Evolutionary conservation across 2,113 vertebrate species (phyloP), one percentile per base, ranked within the genome.

Genomic region (Motacilla alba): DNA sequence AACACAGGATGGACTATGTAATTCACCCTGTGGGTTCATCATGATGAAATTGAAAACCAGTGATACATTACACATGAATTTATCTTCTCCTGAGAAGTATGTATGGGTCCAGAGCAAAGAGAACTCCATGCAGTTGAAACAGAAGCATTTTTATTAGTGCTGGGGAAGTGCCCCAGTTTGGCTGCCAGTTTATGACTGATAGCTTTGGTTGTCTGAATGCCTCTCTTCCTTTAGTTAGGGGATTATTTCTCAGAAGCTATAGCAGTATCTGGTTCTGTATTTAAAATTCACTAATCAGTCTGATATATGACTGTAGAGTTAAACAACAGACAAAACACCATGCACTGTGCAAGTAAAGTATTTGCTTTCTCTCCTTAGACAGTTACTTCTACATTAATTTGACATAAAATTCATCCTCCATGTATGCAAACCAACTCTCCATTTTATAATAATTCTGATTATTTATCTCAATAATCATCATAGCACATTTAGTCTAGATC

Each of bases 21-120:
- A 93, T 83, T 67, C 47, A 88, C 67, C 56, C 64, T 80, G 75
- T 77, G 67, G 43, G 13, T 80, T 89, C 78, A 87, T 91, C 75
- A 69, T 27, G 22, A 77, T 63, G 79, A 90, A 93, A 90, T 27
- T 91, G 82, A 89, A 93, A 95, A 86, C 41, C 35, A 93, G 78
- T 83, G 74, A 85, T 85, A 94, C 50, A 59, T 88, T 90, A 63
- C 64, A 67, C 13, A 13, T 88, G 78, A 95, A 88, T 93, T 91
- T 93, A n/a, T 94, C 68, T 83, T 88, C 47, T 94, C 58, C 58
- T 74, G 59, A 80, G 78, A 77, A 83, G 58, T 55, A 52, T 37
- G 27, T 27, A 23, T 53, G 39, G 7, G 50, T 83, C 72, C 63
- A 88, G 59, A 77, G 55, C 33, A 67, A 91, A 82, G 37, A 75